Evolutionary conservation across 2,888 invertebrate species (phyloP), one percentile per base, ranked within the genome.

Genomic region (Dasysyrphus albostriatus): DNA sequence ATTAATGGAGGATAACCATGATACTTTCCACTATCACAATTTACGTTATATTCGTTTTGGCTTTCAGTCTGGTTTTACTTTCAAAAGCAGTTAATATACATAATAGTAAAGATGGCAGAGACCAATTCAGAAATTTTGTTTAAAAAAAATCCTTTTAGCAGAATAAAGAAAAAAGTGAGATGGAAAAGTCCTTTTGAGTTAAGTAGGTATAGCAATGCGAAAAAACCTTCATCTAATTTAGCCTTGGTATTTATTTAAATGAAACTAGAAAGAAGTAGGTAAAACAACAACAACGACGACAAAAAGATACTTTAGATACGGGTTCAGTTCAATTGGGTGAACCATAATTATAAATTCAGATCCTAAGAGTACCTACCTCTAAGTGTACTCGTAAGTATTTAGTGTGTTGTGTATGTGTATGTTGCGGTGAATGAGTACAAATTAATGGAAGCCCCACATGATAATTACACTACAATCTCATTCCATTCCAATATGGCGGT

Each of bases 361-460:
- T 39, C 19, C 19, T 39, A 14, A 19, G 8, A n/a, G 16, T 34
- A n/a, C 34, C n/a, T 5, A n/a, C 24, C 24, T 2, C 1, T 24
- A 32, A 1, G 10, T 67, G 72, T 65, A 24, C 3, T 1, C 3
- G 24, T 24, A 24, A 24, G 24, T 24, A 3, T 24, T n/a, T n/a
- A n/a, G n/a, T n/a, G n/a, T n/a, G n/a, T n/a, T 67, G 61, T n/a
- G 69, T 47, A 19, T 37, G 54, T 44, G n/a, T 14, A 32, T 29
- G 29, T 32, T 32, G 29, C 2, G 29, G 54, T 54, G 47, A 74
- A 83, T 78, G 69, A 74, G 59, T 83, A 83, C 54, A 78, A 83
- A 73, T 78, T 78, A 78, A 83, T 83, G 78, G 74, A 29, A 61
- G 73, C 61, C 37, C 56, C 37, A 67, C 47, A 69, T 73, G 78